These are phyloP conservation scores for Cantharis flavilabris DNA, from an alignment of 2,888 invertebrate species.

Conservation along the genomic window DNA sequence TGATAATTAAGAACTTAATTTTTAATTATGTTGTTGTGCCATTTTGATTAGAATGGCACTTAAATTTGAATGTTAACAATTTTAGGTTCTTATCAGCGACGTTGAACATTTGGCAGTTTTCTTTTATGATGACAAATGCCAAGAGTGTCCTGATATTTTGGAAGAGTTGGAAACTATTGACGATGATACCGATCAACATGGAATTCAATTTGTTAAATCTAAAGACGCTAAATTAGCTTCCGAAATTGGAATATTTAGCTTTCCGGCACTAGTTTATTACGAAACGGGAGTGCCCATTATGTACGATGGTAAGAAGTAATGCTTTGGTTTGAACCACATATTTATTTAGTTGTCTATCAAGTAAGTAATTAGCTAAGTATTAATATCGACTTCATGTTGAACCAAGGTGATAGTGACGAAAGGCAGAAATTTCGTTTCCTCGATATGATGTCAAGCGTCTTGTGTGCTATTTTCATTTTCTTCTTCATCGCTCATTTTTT, in stretches of 20 bases:
- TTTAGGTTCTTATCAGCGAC: conserved; percentile 77
- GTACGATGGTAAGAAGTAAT: conserved; percentile 82
- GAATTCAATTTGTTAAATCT: conserved; percentile 92
- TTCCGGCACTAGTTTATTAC: conserved; percentile 90
- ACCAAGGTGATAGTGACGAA: not conserved
- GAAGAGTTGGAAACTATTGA: conserved; percentile 91
- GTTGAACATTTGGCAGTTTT: conserved; percentile 91
- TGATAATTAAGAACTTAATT: too few relatives aligned
- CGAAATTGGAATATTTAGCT: conserved; percentile 89
- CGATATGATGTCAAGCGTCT: not conserved
- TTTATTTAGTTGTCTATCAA: conserved; percentile 2
- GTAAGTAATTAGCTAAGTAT: not conserved
- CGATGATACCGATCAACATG: conserved; percentile 90
- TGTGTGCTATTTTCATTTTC: not conserved
- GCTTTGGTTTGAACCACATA: not conserved
- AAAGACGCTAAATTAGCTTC: conserved; percentile 88
- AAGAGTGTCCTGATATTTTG: conserved; percentile 80
- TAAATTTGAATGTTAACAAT: not conserved
- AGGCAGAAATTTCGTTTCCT: not conserved
- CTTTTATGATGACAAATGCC: conserved; percentile 88
- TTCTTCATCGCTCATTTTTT: not conserved
- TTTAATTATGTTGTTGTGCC: too few relatives aligned
- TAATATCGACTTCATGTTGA: not conserved
- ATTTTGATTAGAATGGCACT: too few relatives aligned
- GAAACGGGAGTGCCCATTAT: conserved; percentile 93